These are phyloP conservation scores for Xanthia togata DNA, from an alignment of 2,888 invertebrate species.

Conservation along the genomic window DNA sequence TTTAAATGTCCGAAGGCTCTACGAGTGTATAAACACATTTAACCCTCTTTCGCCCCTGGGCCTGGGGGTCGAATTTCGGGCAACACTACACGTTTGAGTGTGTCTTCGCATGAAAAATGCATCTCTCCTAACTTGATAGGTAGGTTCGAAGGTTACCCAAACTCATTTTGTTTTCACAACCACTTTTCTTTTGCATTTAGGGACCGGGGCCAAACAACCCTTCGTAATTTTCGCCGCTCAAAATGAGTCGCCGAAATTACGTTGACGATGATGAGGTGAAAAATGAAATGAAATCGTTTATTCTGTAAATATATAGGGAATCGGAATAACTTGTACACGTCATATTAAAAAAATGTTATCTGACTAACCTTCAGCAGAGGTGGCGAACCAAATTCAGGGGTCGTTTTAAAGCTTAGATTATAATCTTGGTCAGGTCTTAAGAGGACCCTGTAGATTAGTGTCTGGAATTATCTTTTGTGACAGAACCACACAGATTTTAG, in stretches of 20 bases:
- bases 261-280: background rate
- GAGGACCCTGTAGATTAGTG: too few species aligned
- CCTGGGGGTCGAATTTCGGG: slow-evolving; percentile 33
- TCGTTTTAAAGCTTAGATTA: too few species aligned
- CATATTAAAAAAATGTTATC: too few species aligned
- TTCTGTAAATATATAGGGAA: too few species aligned
- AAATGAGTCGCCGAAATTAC: background rate
- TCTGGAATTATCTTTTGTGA: too few species aligned
- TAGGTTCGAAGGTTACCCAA: slow-evolving; percentile 1
- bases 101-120: slow-evolving; percentile 61
- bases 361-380: too few species aligned
- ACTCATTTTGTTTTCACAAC: slow-evolving; percentile 4
- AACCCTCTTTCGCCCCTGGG: slow-evolving; percentile 46
- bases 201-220: background rate
- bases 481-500: too few species aligned
- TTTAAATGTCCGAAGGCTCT: slow-evolving; percentile 39
- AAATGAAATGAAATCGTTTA: too few species aligned
- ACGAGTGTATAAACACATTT: slow-evolving; percentile 43
- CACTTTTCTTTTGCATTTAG: background rate
- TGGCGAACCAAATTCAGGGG: too few species aligned
- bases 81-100: slow-evolving; percentile 40
- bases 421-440: too few species aligned
- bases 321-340: too few species aligned
- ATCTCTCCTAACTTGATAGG: slow-evolving; percentile 40
- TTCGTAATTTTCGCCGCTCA: background rate